phyloP scores from a whole-genome alignment of 2,797 vertebrate species.

The Argya squamiceps region DNA sequence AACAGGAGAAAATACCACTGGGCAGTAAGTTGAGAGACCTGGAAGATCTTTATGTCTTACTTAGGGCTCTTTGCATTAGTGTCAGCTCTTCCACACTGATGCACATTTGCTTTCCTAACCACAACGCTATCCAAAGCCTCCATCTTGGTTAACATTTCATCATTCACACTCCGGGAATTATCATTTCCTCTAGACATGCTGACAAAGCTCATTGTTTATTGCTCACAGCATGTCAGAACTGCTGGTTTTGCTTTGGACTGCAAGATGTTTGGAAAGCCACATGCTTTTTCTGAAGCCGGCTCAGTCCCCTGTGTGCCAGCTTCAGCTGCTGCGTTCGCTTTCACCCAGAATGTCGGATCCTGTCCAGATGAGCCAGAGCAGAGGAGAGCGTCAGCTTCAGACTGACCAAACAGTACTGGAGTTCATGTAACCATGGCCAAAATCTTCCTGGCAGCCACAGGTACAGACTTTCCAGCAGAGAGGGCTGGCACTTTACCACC shows the following conservation, averaged over 20 bases:
- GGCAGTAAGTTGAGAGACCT: background rate
- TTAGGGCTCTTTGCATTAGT: background rate
- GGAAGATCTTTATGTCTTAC: background rate
- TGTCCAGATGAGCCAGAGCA: background rate
- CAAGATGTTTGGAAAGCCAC: constrained; percentile 63
- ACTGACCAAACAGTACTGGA: background rate
- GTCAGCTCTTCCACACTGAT: background rate
- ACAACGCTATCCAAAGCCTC: constrained; percentile 28
- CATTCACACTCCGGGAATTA: constrained; percentile 56
- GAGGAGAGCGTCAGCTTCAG: background rate
- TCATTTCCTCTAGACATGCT: constrained; percentile 64
- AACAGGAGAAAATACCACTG: background rate
- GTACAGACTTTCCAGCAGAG: background rate
- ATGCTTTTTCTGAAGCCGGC: constrained; percentile 27
- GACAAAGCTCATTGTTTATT: constrained; percentile 69
- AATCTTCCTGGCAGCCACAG: background rate
- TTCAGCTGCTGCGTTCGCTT: background rate
- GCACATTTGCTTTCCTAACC: constrained; percentile 20
- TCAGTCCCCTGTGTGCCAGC: background rate
- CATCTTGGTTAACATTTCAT: constrained; percentile 63
- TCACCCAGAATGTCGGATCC: background rate
- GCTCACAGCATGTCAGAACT: constrained; percentile 55
- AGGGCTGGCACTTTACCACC: background rate
- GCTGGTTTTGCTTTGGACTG: constrained; percentile 66
- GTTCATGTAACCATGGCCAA: background rate